phyloP scores from a whole-genome alignment of 2,888 invertebrate genomes.

The Sarcophaga carnaria region DNA sequence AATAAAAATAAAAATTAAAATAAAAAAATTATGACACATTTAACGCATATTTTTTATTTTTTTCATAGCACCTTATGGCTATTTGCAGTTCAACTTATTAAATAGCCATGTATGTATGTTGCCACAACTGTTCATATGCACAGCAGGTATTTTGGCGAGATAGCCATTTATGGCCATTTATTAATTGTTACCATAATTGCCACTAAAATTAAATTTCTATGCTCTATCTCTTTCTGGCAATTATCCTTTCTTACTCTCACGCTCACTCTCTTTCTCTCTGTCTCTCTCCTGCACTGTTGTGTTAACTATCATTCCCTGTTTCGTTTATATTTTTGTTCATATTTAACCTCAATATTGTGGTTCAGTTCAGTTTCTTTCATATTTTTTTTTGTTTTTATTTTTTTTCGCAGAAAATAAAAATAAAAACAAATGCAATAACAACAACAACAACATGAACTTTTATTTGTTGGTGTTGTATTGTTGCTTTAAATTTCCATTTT shows the following conservation, averaged over 20 bases:
- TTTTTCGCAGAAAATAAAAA: not conserved
- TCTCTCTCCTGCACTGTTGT: not conserved
- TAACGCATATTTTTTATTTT: too few species aligned
- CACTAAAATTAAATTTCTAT: constrained; percentile 47
- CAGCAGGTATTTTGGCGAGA: constrained; percentile 18
- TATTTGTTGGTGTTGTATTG: constrained; percentile 41
- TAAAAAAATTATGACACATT: too few species aligned
- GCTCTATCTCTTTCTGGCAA: too few species aligned
- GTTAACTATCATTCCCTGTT: not conserved
- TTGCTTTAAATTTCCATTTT: constrained; percentile 4
- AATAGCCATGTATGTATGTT: not conserved
- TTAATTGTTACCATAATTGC: constrained; percentile 59
- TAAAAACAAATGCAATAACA: not conserved
- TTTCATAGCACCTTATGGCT: too few species aligned
- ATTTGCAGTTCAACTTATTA: not conserved
- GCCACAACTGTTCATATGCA: constrained; percentile 12
- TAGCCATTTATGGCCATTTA: constrained; percentile 23
- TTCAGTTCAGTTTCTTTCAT: not conserved
- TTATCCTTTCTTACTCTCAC: too few species aligned
- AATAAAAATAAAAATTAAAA: too few species aligned
- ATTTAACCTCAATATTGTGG: constrained; percentile 60
- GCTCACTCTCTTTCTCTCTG: not conserved
- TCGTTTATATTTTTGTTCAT: constrained; percentile 28
- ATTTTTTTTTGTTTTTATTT: too few species aligned
- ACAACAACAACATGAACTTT: constrained; percentile 44